Conservation (phyloP, 2,113 vertebrate genomes). For the Puffinus mauretanicus region DNA sequence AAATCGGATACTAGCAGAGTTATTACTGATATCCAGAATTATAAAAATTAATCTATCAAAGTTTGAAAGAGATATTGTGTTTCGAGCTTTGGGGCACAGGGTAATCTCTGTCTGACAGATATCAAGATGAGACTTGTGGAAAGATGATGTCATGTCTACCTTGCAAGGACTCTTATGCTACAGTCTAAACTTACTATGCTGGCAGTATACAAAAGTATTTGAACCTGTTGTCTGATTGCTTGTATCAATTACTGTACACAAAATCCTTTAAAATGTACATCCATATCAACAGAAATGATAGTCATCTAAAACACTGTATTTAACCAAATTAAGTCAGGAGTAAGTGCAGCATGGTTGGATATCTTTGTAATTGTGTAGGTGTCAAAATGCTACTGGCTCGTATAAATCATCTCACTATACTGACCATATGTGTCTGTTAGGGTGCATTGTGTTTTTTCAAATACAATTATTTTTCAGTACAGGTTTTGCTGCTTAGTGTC, state of each 20-base stretch:
- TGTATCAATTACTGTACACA: neutral
- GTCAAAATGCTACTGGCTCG: neutral
- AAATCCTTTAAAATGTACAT: neutral
- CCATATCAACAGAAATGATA: neutral
- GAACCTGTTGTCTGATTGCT: neutral
- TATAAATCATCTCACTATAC: neutral
- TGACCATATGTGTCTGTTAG: neutral
- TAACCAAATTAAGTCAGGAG: neutral
- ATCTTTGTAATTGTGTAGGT: neutral
- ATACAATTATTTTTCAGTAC: neutral
- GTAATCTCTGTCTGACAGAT: neutral
- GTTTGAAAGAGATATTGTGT: neutral
- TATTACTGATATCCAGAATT: neutral
- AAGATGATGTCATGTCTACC: neutral
- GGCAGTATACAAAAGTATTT: neutral
- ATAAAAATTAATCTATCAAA: neutral
- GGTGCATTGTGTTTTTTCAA: neutral
- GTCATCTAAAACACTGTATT: neutral
- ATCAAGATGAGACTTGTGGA: neutral
- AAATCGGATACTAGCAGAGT: neutral
- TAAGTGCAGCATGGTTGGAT: neutral
- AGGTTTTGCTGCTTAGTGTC: neutral
- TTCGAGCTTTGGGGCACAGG: neutral
- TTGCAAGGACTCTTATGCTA: neutral
- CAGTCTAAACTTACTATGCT: neutral